Evolutionary conservation across 2,113 vertebrate species (phyloP).

Genomic region (Gila orcuttii): DNA sequence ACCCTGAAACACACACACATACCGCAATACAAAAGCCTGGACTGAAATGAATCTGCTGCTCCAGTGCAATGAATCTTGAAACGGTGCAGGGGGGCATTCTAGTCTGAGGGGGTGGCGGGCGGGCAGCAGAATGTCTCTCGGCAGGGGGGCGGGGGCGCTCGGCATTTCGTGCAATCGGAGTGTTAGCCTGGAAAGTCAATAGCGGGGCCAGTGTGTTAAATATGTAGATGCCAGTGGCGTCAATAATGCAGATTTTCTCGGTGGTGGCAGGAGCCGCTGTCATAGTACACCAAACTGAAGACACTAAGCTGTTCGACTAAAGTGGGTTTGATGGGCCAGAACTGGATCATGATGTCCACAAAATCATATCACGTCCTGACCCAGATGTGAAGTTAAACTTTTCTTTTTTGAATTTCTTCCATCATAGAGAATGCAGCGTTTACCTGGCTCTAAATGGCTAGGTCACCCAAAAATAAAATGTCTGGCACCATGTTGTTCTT

Average conservation of each 20-base stretch:
- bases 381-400: slow-evolving; percentile 44
- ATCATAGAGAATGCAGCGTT: not conserved
- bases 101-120: slow-evolving; percentile 38
- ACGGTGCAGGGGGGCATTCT: slow-evolving; percentile 6
- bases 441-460: slow-evolving; percentile 1
- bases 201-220: slow-evolving; percentile 54
- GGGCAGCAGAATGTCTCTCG: slow-evolving; percentile 33
- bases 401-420: not conserved
- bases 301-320: slow-evolving; percentile 28
- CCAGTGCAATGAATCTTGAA: slow-evolving; percentile 28
- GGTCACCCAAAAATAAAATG: not conserved
- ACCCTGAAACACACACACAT: slow-evolving; percentile 29
- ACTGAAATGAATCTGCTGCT: slow-evolving; percentile 43
- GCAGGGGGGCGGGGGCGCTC: not conserved
- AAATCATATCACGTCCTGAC: slow-evolving; percentile 37
- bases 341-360: slow-evolving; percentile 47
- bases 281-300: slow-evolving; percentile 42
- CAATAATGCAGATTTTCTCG: slow-evolving; percentile 63
- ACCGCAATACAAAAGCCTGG: slow-evolving; percentile 27
- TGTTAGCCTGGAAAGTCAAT: slow-evolving; percentile 46
- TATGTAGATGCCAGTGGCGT: slow-evolving; percentile 53
- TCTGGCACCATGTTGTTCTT: not conserved
- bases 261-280: slow-evolving; percentile 27
- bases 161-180: slow-evolving; percentile 15
- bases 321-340: slow-evolving; percentile 41